Conservation (phyloP, 2,797 vertebrate species). For the Myiothlypis coronata region DNA sequence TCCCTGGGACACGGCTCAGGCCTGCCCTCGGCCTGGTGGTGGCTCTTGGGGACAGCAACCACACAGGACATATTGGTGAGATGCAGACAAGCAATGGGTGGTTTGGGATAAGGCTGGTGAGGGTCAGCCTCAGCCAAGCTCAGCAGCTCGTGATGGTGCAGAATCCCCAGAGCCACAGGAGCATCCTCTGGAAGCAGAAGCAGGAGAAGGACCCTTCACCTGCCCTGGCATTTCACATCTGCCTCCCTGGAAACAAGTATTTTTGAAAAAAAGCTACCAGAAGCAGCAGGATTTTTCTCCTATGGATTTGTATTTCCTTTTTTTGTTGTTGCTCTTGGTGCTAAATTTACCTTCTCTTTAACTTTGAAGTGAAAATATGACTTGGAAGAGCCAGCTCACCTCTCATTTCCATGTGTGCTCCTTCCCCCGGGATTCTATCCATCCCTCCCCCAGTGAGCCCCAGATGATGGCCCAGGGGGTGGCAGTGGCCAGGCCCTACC, state of each 20-base stretch:
- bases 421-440: background rate
- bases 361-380: background rate
- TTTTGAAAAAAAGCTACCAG: background rate
- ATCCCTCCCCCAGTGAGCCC: background rate
- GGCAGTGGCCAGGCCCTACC: conserved; percentile 67
- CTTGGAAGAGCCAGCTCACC: background rate
- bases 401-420: fast-evolving
- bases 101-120: background rate
- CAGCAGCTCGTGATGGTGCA: background rate
- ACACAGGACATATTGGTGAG: background rate
- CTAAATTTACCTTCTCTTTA: background rate
- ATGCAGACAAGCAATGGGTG: background rate
- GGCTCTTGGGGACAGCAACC: background rate
- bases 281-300: background rate
- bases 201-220: background rate
- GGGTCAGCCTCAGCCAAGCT: background rate
- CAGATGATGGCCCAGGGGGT: background rate
- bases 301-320: background rate
- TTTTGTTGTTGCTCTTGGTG: background rate
- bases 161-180: fast-evolving
- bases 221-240: background rate
- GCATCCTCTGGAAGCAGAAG: background rate
- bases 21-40: background rate
- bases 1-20: fast-evolving
- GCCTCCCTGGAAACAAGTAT: background rate